These are phyloP conservation scores for Prolemur simus DNA, from an alignment of 2,113 vertebrate genomes.

Conservation along the genomic window DNA sequence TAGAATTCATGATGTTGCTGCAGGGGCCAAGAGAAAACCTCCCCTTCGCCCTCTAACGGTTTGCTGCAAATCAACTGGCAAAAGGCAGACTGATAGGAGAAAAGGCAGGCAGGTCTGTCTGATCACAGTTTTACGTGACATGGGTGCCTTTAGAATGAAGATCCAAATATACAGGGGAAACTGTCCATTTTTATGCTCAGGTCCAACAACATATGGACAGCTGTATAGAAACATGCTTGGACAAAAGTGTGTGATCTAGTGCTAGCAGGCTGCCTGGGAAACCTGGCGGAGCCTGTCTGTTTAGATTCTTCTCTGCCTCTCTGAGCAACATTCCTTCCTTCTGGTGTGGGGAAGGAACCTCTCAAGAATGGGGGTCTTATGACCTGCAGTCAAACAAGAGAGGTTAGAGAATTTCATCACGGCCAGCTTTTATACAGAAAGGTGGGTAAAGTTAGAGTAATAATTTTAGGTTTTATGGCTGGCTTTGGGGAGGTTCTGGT, in stretches of 20 bases:
- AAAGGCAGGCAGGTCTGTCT: background rate
- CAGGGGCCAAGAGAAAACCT: background rate
- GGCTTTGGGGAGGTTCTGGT: background rate
- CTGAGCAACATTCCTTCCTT: background rate
- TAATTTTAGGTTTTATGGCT: background rate
- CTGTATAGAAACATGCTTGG: background rate
- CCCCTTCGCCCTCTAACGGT: background rate
- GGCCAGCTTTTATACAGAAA: background rate
- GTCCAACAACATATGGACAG: background rate
- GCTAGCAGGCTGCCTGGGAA: background rate
- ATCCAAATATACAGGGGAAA: background rate
- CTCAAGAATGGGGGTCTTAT: background rate
- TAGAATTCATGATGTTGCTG: background rate
- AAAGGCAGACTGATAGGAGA: background rate
- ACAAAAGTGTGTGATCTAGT: background rate
- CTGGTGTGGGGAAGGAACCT: background rate
- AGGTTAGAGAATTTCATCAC: background rate
- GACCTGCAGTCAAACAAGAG: background rate
- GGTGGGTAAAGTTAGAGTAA: background rate
- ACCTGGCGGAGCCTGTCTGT: background rate
- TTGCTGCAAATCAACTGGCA: background rate
- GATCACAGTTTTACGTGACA: background rate
- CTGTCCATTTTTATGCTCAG: background rate
- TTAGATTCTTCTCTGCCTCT: background rate
- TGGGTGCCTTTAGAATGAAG: background rate